These are phyloP conservation scores for Orgyia antiqua DNA, from an alignment of 2,888 invertebrate species.

Conservation along the genomic window DNA sequence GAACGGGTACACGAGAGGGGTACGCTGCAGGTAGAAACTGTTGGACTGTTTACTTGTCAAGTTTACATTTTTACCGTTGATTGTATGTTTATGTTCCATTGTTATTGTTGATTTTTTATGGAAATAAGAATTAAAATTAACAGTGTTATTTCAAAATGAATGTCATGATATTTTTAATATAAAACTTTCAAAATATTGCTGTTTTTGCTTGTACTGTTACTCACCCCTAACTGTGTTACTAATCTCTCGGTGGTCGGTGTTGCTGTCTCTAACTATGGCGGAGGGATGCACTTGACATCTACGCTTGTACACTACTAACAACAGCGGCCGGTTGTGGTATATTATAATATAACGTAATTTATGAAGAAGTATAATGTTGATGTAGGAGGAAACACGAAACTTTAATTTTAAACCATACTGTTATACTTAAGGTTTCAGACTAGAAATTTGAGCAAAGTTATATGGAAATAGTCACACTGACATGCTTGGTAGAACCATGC, in stretches of 20 bases:
- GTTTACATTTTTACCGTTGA: constrained; percentile 34
- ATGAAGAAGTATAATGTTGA: no score
- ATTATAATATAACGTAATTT: no score
- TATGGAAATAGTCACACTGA: no score
- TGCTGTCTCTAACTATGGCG: constrained; percentile 14
- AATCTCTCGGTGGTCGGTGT: constrained; percentile 16
- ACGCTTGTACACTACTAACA: constrained; percentile 8
- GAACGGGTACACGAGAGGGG: constrained; percentile 69
- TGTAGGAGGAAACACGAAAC: no score
- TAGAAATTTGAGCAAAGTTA: no score
- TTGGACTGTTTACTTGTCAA: constrained; percentile 29
- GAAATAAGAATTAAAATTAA: constrained; percentile 53
- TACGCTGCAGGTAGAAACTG: constrained; percentile 64
- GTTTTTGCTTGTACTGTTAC: constrained; percentile 55
- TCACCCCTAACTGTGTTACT: constrained; percentile 32
- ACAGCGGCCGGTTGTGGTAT: constrained; percentile 7
- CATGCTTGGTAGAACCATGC: no score
- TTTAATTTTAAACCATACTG: no score
- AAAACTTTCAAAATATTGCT: constrained; percentile 41
- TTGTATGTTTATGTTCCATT: constrained; percentile 33
- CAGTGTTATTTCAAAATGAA: constrained; percentile 51
- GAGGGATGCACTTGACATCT: constrained; percentile 5
- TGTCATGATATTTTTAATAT: constrained; percentile 60
- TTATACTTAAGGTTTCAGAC: no score
- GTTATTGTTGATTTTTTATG: constrained; percentile 39